These are phyloP conservation scores for Lepidocyrtoides sp. DNA, from an alignment of 2,888 invertebrate species.

Conservation along the genomic window DNA sequence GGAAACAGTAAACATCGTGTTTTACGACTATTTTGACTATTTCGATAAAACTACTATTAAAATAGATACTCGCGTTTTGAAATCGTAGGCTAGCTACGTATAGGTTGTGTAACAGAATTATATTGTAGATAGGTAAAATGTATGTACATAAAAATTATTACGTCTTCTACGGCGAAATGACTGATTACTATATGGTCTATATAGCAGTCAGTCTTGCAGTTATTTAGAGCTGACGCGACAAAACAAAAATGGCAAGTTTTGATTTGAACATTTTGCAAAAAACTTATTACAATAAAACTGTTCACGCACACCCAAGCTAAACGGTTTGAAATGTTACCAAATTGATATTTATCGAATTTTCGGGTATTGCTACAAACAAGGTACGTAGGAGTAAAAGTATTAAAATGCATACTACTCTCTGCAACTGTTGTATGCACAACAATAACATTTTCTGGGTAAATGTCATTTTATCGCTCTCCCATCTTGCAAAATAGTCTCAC, in stretches of 20 bases:
- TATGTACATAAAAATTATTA: too few relatives aligned
- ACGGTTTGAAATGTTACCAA: not conserved
- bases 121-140: too few relatives aligned
- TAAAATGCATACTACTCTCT: too few relatives aligned
- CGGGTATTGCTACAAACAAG: not conserved
- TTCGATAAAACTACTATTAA: not conserved
- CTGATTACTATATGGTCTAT: constrained; percentile 2
- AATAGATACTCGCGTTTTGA: too few relatives aligned
- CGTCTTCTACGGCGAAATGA: not conserved
- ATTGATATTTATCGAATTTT: not conserved
- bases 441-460: constrained; percentile 2
- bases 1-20: not conserved
- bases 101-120: too few relatives aligned
- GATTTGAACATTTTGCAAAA: not conserved
- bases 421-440: too few relatives aligned
- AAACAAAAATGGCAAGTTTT: too few relatives aligned
- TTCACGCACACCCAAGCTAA: not conserved
- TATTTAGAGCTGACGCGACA: too few relatives aligned
- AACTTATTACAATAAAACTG: not conserved
- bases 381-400: too few relatives aligned
- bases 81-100: too few relatives aligned
- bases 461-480: constrained; percentile 4
- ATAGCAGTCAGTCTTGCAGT: too few relatives aligned
- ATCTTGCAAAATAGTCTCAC: not conserved
- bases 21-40: constrained; percentile 9